phyloP scores from a whole-genome alignment of 2,797 vertebrate species.

The Sarcoramphus papa region DNA sequence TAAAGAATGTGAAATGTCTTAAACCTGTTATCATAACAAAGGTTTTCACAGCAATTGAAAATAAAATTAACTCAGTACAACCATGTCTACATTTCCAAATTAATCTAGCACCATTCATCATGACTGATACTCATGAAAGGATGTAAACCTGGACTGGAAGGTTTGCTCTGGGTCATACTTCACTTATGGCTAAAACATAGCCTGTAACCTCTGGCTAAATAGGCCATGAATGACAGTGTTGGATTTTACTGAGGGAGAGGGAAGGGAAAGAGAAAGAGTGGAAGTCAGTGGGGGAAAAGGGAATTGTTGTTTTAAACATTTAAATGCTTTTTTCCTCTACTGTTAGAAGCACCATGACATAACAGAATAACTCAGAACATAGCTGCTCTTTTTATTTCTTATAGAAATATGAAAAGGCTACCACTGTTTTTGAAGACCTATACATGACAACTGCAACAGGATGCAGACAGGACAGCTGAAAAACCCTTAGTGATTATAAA shows the following conservation, averaged over 20 bases:
- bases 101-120: neutral
- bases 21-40: neutral
- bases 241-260: neutral
- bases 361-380: neutral
- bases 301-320: neutral
- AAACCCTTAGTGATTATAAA: neutral
- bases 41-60: neutral
- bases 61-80: neutral
- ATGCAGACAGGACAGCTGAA: neutral
- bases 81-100: neutral
- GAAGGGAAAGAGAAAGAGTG: neutral
- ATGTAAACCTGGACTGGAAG: neutral
- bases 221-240: neutral
- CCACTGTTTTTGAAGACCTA: neutral
- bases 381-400: neutral
- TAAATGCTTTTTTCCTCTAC: neutral
- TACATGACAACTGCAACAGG: neutral
- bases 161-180: neutral
- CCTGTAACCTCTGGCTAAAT: neutral
- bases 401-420: neutral
- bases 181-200: neutral
- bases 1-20: neutral
- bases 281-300: neutral
- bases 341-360: neutral
- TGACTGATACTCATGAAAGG: neutral